Conservation (phyloP, 1,140 invertebrate species). For the Cydia strobilella region DNA sequence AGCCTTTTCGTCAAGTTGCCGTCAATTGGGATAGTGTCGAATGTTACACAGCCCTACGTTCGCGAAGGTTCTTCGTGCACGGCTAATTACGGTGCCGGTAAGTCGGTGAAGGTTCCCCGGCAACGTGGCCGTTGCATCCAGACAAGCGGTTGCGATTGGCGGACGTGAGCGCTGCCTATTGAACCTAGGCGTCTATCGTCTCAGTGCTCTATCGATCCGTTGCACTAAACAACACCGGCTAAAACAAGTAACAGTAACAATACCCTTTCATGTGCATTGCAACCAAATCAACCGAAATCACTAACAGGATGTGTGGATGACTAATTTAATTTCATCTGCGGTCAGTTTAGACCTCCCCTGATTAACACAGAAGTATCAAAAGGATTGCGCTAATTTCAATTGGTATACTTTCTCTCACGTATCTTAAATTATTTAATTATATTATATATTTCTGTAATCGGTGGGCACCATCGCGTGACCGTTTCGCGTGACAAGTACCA, state of each 20-base stretch:
- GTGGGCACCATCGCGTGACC: slow-evolving; percentile 65
- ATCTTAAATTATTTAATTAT: slow-evolving; percentile 22
- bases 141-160: slow-evolving; percentile 60
- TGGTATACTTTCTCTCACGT: not conserved
- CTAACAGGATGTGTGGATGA: slow-evolving; percentile 19
- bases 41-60: slow-evolving; percentile 13
- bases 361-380: not conserved
- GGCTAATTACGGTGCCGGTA: slow-evolving; percentile 68
- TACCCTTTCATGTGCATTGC: not conserved
- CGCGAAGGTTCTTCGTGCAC: slow-evolving; percentile 51
- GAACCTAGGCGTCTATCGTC: slow-evolving; percentile 62
- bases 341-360: not conserved
- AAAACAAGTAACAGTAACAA: not conserved
- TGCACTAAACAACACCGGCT: slow-evolving; percentile 57
- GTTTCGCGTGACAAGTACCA: slow-evolving; percentile 61
- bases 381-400: not conserved
- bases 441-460: slow-evolving; percentile 57
- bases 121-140: slow-evolving; percentile 63
- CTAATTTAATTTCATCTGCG: slow-evolving; percentile 3
- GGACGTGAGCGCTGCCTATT: slow-evolving; percentile 74
- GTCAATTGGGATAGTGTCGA: slow-evolving; percentile 4
- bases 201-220: slow-evolving; percentile 70
- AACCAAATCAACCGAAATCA: slow-evolving; percentile 13
- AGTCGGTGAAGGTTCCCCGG: slow-evolving; percentile 74
- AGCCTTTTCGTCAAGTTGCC: slow-evolving; percentile 38